Percentiles rank a stretch among this genome's conserved stretches.
Evolutionary conservation across 2,113 vertebrate species (phyloP).

Genomic region (Oryzias celebensis): DNA sequence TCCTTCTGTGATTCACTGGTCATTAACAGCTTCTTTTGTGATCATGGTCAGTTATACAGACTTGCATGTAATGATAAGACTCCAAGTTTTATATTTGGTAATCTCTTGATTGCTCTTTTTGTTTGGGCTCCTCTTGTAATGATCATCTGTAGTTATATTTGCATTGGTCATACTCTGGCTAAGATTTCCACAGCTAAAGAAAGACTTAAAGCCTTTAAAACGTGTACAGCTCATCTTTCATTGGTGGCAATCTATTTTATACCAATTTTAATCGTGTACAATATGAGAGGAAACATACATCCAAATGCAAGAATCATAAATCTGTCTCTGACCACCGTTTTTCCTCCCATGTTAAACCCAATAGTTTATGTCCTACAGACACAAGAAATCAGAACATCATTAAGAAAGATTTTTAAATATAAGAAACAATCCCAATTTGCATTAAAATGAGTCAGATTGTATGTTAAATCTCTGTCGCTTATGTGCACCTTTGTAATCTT

Average conservation of each 20-base stretch:
- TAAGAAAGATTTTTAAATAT: slow-evolving; percentile 43
- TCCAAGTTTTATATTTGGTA: slow-evolving; percentile 22
- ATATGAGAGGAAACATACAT: slow-evolving; percentile 17
- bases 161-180: slow-evolving; percentile 24
- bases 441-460: not conserved
- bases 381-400: slow-evolving; percentile 31
- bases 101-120: not conserved
- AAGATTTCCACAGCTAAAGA: slow-evolving; percentile 37
- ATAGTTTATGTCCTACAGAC: slow-evolving; percentile 50
- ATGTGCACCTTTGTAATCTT: too few species aligned
- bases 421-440: not conserved
- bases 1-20: slow-evolving; percentile 61
- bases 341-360: slow-evolving; percentile 42
- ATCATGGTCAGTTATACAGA: slow-evolving; percentile 3
- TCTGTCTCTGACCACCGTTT: slow-evolving; percentile 44
- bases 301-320: slow-evolving; percentile 66
- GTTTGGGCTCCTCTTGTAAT: not conserved
- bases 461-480: not conserved
- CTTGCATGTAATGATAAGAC: slow-evolving; percentile 9
- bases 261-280: slow-evolving; percentile 43
- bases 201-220: slow-evolving; percentile 46
- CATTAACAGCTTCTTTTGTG: slow-evolving; percentile 29
- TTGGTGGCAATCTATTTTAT: slow-evolving; percentile 56
- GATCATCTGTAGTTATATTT: slow-evolving; percentile 1
- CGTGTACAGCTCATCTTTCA: slow-evolving; percentile 50